Evolutionary conservation across 1,140 invertebrate genomes (phyloP).

Genomic region (Drosophila burlai): DNA sequence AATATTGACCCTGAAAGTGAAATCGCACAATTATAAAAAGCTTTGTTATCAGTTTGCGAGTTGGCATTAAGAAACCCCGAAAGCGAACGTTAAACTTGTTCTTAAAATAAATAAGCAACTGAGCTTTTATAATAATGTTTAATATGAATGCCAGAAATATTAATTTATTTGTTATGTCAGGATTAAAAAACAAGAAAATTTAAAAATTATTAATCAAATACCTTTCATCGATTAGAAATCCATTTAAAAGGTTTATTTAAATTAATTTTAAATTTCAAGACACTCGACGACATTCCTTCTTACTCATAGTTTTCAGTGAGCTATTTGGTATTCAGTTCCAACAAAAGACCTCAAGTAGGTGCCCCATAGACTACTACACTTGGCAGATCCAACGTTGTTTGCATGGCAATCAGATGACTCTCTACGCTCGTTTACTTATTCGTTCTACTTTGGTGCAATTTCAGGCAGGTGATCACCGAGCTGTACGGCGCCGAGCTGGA

Average conservation of each 20-base stretch:
- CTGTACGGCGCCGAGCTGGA: conserved; percentile 87
- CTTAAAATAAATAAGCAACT: not conserved
- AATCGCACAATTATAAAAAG: conserved; percentile 2
- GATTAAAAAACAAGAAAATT: not conserved
- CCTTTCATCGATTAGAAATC: too few species aligned
- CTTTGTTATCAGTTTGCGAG: conserved; percentile 10
- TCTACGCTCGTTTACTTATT: conserved; percentile 12
- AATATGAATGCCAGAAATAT: not conserved
- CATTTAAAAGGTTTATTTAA: not conserved
- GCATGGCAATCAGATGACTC: conserved; percentile 10
- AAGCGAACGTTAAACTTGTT: not conserved
- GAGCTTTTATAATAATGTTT: too few species aligned
- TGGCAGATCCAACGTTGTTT: conserved; percentile 7
- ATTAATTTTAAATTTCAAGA: not conserved
- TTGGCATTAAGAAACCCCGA: not conserved
- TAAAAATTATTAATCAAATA: not conserved
- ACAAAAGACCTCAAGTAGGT: not conserved
- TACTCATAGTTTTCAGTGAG: not conserved
- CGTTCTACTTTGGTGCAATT: conserved; percentile 19
- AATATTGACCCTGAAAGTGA: conserved; percentile 4
- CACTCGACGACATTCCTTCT: not conserved
- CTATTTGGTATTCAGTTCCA: not conserved
- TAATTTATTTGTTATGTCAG: not conserved
- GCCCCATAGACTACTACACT: conserved; percentile 4
- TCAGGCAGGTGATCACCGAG: conserved; percentile 81